Conservation (phyloP, 2,113 vertebrate genomes). For the Cryptomyrus ogoouensis region DNA sequence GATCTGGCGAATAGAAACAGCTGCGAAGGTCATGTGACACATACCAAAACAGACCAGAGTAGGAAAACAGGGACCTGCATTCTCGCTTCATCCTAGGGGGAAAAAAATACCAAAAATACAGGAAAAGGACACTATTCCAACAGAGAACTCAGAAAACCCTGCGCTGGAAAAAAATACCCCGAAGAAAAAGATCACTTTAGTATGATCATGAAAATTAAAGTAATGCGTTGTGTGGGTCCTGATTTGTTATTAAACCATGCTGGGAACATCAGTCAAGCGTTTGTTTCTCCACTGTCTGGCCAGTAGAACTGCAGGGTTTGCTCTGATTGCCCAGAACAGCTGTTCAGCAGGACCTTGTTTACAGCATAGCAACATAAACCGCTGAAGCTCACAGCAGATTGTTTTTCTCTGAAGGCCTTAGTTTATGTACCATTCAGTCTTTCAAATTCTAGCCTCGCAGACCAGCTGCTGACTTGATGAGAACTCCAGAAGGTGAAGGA, state of each 20-base stretch:
- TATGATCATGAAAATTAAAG: not conserved
- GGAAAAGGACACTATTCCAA: not conserved
- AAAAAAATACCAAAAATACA: not conserved
- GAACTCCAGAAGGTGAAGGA: not conserved
- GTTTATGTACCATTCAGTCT: not conserved
- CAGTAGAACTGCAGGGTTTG: not conserved
- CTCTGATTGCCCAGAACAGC: conserved; percentile 37
- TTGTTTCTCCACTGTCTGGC: not conserved
- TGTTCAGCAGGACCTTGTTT: conserved; percentile 41
- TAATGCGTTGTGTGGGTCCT: not conserved
- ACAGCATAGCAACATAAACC: conserved; percentile 45
- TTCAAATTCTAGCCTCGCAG: not conserved
- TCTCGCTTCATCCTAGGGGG: not conserved
- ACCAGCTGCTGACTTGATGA: not conserved
- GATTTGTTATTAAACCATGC: not conserved
- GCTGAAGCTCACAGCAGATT: conserved; percentile 7
- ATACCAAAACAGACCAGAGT: conserved; percentile 51
- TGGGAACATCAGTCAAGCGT: not conserved
- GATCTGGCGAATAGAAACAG: conserved; percentile 63
- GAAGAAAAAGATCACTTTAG: not conserved
- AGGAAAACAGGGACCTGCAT: not conserved
- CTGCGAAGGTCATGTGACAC: conserved; percentile 67
- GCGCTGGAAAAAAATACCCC: not conserved
- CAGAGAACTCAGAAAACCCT: not conserved
- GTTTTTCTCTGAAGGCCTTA: not conserved